phyloP scores from a whole-genome alignment of 2,797 vertebrate species.

The Strix occidentalis region DNA sequence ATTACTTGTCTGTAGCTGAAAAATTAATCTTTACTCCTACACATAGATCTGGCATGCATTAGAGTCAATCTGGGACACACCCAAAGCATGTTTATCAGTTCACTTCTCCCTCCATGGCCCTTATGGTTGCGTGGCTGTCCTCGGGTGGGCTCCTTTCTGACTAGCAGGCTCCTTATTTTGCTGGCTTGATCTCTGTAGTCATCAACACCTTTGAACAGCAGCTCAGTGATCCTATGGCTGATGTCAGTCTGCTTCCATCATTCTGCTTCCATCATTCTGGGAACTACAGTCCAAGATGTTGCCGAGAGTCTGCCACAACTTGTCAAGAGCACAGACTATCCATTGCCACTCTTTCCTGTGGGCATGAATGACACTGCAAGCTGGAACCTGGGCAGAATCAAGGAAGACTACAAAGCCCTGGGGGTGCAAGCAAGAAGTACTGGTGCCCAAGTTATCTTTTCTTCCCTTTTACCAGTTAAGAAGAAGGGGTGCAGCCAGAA shows the following conservation, averaged over 20 bases:
- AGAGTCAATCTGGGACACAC: neutral
- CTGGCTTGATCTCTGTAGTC: neutral
- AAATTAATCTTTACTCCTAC: neutral
- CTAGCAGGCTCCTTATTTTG: neutral
- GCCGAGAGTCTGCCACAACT: neutral
- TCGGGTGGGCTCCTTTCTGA: neutral
- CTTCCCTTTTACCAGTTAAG: neutral
- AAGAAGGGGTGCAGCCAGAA: neutral
- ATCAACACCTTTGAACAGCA: neutral
- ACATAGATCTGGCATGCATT: neutral
- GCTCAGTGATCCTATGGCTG: accelerated
- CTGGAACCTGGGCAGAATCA: neutral
- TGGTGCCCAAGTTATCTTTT: neutral
- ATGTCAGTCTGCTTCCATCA: neutral
- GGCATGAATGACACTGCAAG: neutral
- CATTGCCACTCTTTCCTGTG: neutral
- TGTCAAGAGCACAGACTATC: neutral
- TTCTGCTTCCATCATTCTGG: neutral
- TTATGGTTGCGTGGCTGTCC: neutral
- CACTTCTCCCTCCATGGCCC: neutral
- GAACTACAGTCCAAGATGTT: neutral
- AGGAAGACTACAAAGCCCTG: neutral
- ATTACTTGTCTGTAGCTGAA: neutral
- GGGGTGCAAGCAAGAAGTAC: neutral
- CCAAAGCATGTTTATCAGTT: neutral